phyloP scores from a whole-genome alignment of 1,140 invertebrate genomes.

The Heterodera schachtii region DNA sequence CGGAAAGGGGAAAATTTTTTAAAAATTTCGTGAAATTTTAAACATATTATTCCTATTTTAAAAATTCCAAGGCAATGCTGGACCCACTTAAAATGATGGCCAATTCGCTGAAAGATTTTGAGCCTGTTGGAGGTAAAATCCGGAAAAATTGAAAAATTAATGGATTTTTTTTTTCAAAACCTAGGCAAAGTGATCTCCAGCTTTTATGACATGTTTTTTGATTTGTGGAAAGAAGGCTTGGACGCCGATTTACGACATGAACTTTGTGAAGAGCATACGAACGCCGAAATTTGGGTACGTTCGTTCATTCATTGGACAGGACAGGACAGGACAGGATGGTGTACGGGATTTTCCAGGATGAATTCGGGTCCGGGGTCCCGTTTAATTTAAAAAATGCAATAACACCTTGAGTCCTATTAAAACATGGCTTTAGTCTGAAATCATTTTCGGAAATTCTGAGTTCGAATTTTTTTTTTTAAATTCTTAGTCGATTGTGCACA shows the following conservation, averaged over 20 bases:
- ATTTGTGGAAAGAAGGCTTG: constrained; percentile 42
- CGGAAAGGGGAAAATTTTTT: not conserved
- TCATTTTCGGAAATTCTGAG: too few species aligned
- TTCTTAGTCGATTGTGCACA: too few species aligned
- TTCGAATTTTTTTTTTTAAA: too few species aligned
- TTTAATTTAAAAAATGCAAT: too few species aligned
- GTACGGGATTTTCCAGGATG: too few species aligned
- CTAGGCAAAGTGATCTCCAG: constrained; percentile 38
- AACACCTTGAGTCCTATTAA: too few species aligned
- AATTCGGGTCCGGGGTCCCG: too few species aligned
- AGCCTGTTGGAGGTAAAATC: constrained; percentile 46
- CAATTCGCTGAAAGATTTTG: constrained; percentile 50
- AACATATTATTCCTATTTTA: constrained; percentile 30
- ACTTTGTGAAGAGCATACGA: constrained; percentile 37
- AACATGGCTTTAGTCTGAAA: too few species aligned
- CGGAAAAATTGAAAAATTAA: not conserved
- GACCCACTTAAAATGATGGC: constrained; percentile 51
- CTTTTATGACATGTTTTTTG: constrained; percentile 51
- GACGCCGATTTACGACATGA: constrained; percentile 37
- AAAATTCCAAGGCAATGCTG: constrained; percentile 40
- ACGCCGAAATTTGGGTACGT: constrained; percentile 48
- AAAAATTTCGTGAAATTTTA: not conserved
- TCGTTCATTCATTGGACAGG: constrained; percentile 3
- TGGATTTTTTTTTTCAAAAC: not conserved
- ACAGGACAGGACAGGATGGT: too few species aligned